Base-by-base conservation (phyloP, 2,888 invertebrate genomes). In the Apamea anceps region DNA sequence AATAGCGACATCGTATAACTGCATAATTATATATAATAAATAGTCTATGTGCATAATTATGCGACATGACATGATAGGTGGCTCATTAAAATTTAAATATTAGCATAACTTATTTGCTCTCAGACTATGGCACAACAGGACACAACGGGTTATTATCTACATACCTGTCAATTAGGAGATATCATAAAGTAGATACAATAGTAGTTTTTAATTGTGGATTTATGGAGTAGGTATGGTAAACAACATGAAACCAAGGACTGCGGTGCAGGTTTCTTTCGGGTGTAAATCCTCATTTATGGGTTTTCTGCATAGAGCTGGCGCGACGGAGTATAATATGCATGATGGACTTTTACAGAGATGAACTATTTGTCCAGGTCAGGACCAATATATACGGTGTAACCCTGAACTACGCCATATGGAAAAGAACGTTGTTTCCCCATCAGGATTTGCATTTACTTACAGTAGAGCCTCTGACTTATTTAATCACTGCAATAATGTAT, bases 11-110 rank as follows among this genome's bases (percentile, higher is more conserved):
- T 75, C 74, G 78, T 84, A 74, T 89, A 83, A 65, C 75, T 74
- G 85, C 77, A 60, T 77, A 75, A 72, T 88, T 86, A 32, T 32
- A 32, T 32, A 32, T 32, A 1, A 32, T 32, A 32, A 1, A 32
- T 32, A 32, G 32, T 32, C 32, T 32, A 32, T 32, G 32, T 32
- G 32, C 32, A 32, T 32, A 32, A 32, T 32, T 32, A 81, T 77
- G 66, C 68, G 85, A 86, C 85, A 85, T 84, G 87, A 85, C 82
- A 85, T 87, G 88, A 88, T 89, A 82, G 82, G 87, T 89, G 77
- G 80, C 83, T 90, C 88, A 91, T 91, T 92, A 91, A 90, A 81
- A 83, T 78, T 83, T 83, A 51, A 82, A 91, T 90, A 89, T 86
- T 87, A 90, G 90, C 91, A 90, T 90, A 88, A 85, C 68, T 87